Percentiles rank a stretch among this genome's conserved stretches.
phyloP scores from a whole-genome alignment of 1,140 invertebrate genomes.

The Atta texana region DNA sequence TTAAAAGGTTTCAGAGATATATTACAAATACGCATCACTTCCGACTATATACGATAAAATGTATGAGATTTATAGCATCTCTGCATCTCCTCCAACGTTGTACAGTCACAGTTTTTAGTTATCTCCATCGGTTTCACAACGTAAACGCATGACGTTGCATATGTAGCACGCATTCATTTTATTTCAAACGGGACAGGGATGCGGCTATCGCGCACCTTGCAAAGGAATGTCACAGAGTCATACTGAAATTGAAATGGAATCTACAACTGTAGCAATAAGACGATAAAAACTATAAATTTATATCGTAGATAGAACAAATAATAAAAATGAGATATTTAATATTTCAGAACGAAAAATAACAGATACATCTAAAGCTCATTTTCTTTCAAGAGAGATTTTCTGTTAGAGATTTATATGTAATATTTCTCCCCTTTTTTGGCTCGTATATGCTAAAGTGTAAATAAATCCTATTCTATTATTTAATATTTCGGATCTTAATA shows the following conservation, averaged over 20 bases:
- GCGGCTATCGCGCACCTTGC: not conserved
- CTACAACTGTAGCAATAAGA: not conserved
- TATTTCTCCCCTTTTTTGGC: no score
- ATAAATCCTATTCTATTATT: not conserved
- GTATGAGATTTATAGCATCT: conserved; percentile 15
- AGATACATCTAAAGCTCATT: not conserved
- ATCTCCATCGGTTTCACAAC: conserved; percentile 1
- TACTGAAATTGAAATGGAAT: conserved; percentile 39
- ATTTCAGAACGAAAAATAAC: not conserved
- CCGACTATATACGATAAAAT: conserved; percentile 21
- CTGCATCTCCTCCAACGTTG: conserved; percentile 4
- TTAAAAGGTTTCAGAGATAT: conserved; percentile 12
- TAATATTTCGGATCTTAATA: not conserved
- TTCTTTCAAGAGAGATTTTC: not conserved
- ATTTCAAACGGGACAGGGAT: conserved; percentile 8
- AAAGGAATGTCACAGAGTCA: not conserved
- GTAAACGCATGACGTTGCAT: conserved; percentile 2
- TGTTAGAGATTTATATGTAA: not conserved
- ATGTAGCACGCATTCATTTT: not conserved
- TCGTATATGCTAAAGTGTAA: no score
- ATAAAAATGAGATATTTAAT: not conserved
- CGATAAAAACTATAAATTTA: not conserved
- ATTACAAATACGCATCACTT: conserved; percentile 6
- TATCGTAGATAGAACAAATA: not conserved
- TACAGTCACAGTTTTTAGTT: conserved; percentile 24